Percentiles rank a stretch among this genome's conserved stretches.
These are phyloP conservation scores for Micoletzkya japonica DNA, from an alignment of 2,888 invertebrate species.

Conservation along the genomic window DNA sequence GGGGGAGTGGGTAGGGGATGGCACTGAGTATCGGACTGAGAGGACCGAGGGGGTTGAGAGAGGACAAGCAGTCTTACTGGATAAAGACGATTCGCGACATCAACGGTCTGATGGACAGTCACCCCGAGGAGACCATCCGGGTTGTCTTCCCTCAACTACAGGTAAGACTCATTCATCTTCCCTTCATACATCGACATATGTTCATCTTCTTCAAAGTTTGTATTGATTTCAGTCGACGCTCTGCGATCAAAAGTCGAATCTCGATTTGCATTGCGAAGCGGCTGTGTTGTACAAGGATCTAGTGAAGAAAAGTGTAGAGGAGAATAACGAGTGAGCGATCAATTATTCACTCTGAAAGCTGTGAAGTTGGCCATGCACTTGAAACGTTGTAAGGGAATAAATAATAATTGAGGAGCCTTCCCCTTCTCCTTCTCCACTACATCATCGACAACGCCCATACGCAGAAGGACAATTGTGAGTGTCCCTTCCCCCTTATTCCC, in stretches of 20 bases:
- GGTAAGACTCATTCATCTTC: background rate
- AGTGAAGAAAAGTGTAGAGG: constrained; percentile 48
- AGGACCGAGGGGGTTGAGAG: background rate
- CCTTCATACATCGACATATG: background rate
- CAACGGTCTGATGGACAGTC: constrained; percentile 7
- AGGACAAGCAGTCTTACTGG: constrained; percentile 19
- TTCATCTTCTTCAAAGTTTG: too few relatives aligned
- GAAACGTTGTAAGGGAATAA: background rate
- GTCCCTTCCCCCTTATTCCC: background rate
- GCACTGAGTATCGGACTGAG: background rate
- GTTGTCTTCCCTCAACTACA: constrained; percentile 12
- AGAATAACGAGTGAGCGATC: constrained; percentile 43
- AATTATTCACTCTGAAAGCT: constrained; percentile 19
- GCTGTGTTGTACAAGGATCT: constrained; percentile 57
- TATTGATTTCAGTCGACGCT: constrained; percentile 27
- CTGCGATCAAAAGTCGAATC: constrained; percentile 43
- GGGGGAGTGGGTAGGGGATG: background rate
- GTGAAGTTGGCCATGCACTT: background rate
- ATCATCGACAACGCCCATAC: constrained; percentile 52
- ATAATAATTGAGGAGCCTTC: constrained; percentile 39
- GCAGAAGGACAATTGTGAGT: constrained; percentile 57
- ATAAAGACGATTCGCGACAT: constrained; percentile 25
- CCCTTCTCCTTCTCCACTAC: constrained; percentile 46
- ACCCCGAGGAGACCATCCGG: constrained; percentile 11
- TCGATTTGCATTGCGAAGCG: constrained; percentile 59